A percentile compares a stretch with the other conserved stretches of the same genome.
Evolutionary conservation across 2,113 vertebrate species (phyloP).

Genomic region (Rhagologus leucostigma): DNA sequence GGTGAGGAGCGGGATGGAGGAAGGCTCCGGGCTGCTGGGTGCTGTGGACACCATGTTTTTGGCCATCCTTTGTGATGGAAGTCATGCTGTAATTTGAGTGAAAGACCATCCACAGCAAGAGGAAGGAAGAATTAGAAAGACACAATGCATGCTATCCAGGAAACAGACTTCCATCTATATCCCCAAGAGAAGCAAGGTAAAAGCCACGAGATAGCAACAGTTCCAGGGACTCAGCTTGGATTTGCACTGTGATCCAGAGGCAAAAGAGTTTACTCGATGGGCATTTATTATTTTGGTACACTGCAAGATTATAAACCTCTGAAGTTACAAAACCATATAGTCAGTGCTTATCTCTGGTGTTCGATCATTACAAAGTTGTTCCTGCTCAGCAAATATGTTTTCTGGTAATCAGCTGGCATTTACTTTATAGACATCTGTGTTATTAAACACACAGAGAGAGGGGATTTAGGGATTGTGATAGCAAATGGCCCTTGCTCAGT

Average conservation of each 20-base stretch:
- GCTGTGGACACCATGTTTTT: background rate
- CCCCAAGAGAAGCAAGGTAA: accelerated
- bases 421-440: conserved; percentile 58
- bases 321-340: background rate
- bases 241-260: background rate
- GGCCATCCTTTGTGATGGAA: background rate
- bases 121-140: background rate
- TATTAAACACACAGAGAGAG: conserved; percentile 43
- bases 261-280: background rate
- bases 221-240: background rate
- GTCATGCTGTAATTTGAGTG: background rate
- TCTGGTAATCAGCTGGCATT: conserved; percentile 68
- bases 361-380: conserved; percentile 38
- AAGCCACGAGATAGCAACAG: background rate
- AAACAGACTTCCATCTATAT: background rate
- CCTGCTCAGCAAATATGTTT: conserved; percentile 44
- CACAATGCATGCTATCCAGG: background rate
- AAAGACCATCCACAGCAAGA: background rate
- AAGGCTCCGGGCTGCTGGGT: background rate
- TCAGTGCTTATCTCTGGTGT: conserved; percentile 13
- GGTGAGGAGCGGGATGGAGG: background rate
- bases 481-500: background rate
- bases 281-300: background rate
- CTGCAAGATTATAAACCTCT: background rate
- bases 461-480: conserved; percentile 44